Conservation (phyloP, 2,888 invertebrate genomes). For the Stenodema calcarata region DNA sequence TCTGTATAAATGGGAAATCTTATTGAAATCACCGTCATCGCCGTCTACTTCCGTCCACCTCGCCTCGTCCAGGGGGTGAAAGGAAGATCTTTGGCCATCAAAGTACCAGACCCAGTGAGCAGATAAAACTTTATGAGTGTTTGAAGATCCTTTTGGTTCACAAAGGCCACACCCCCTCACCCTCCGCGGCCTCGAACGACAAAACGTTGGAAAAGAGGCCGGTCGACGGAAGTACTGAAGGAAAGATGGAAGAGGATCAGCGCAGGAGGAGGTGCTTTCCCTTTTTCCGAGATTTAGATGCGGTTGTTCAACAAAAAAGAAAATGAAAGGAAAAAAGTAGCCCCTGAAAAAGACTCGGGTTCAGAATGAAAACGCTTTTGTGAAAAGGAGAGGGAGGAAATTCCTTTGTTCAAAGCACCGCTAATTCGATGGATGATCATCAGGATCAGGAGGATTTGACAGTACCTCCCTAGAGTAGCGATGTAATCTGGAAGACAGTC, state of each 20-base stretch:
- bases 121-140: conserved; percentile 45
- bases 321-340: neutral
- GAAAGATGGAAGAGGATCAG: neutral
- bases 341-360: neutral
- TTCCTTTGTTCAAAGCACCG: neutral
- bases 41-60: neutral
- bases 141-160: conserved; percentile 25
- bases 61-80: neutral
- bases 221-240: neutral
- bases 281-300: conserved; percentile 20
- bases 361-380: neutral
- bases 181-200: neutral
- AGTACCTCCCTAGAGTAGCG: neutral
- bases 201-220: conserved; percentile 4
- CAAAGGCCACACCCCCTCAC: neutral
- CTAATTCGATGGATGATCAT: conserved; percentile 24
- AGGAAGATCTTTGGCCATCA: conserved; percentile 25
- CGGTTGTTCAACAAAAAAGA: neutral
- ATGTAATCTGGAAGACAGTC: conserved; percentile 18
- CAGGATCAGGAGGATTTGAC: conserved; percentile 9
- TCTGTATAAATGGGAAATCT: neutral
- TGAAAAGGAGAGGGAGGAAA: neutral
- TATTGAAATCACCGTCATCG: neutral
- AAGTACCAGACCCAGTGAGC: conserved; percentile 32
- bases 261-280: neutral